Evolutionary conservation across 2,888 invertebrate genomes (phyloP).

Genomic region (Rutpela maculata): DNA sequence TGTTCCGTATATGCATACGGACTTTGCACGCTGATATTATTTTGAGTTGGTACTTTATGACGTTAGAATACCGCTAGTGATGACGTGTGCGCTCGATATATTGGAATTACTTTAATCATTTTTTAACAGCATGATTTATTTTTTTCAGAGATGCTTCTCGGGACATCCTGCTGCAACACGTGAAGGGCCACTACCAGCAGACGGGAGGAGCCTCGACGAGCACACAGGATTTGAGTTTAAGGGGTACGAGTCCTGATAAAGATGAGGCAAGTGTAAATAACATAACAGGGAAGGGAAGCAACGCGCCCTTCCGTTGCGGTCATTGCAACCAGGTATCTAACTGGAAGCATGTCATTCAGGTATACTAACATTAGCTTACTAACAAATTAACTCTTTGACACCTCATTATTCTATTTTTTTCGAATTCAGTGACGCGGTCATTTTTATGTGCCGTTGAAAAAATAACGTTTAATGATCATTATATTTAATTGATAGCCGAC

Average conservation of each 20-base stretch:
- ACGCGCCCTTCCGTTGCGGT: constrained; percentile 82
- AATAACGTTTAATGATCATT: not conserved
- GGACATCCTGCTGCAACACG: constrained; percentile 81
- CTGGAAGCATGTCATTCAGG: constrained; percentile 92
- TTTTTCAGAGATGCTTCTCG: constrained; percentile 78
- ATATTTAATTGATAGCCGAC: not conserved
- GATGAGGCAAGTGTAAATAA: constrained; percentile 77
- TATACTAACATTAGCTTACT: constrained; percentile 76
- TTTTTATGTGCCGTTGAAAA: not conserved
- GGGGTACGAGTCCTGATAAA: constrained; percentile 69
- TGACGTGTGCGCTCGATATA: too few species aligned
- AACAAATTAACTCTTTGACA: constrained; percentile 61
- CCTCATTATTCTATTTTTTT: constrained; percentile 36
- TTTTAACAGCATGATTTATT: not conserved
- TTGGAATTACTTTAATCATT: too few species aligned
- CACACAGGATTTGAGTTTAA: constrained; percentile 61
- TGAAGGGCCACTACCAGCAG: constrained; percentile 79
- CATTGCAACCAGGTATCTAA: constrained; percentile 89
- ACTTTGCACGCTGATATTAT: too few species aligned
- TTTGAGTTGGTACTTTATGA: too few species aligned
- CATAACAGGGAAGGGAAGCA: constrained; percentile 69
- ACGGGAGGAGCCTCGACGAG: constrained; percentile 18
- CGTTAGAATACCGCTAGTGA: too few species aligned
- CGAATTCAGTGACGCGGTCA: not conserved
- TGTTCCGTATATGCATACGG: too few species aligned